Base-by-base conservation (phyloP, 2,113 vertebrate genomes). In the Trogon surrucura region DNA sequence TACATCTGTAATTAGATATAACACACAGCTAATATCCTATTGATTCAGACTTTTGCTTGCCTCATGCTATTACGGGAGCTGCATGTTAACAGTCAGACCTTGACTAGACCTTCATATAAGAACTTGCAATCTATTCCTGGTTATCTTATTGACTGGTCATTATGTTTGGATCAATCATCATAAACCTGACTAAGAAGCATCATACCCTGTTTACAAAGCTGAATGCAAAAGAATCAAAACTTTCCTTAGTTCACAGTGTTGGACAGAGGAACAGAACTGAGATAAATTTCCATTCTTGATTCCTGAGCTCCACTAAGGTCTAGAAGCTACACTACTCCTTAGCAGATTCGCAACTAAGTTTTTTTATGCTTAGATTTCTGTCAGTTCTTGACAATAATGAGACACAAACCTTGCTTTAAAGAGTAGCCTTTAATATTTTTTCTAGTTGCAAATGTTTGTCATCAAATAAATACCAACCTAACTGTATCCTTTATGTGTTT, bases 141-240 rank as follows among this genome's bases (percentile, higher is more conserved):
- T 88, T 93, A 67, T 69, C 30, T 80, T 92, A 89, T 65, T 93
- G 82, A 83, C 67, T 73, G 58, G 14, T 27, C 21, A 91, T 93
- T 94, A 91, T 50, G 36, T 77, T 89, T 88, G 67, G 82, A 93
- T 91, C 82, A 80, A 83, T 94, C 64, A 66, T 34, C 75, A 88
- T 91, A 90, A 94, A 80, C 70, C 53, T 69, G 61, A 89, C 20
- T 80, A 95, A 95, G 91, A 34, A 4, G 15, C 51, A 85, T 80
- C 21, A 73, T 82, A 53, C 16, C 10, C 6, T 51, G 45, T 85
- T 89, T 70, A 34, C 25, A 83, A 47, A 85, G 34, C 34, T 82
- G n/a, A 66, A 61, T 57, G 27, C 36, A 88, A 91, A 58, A 32
- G 22, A 77, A 36, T 48, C 30, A 38, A 64, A 81, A 53, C 4